Evolutionary conservation across 1,140 invertebrate genomes (phyloP).

Genomic region (Pectinophora gossypiella): DNA sequence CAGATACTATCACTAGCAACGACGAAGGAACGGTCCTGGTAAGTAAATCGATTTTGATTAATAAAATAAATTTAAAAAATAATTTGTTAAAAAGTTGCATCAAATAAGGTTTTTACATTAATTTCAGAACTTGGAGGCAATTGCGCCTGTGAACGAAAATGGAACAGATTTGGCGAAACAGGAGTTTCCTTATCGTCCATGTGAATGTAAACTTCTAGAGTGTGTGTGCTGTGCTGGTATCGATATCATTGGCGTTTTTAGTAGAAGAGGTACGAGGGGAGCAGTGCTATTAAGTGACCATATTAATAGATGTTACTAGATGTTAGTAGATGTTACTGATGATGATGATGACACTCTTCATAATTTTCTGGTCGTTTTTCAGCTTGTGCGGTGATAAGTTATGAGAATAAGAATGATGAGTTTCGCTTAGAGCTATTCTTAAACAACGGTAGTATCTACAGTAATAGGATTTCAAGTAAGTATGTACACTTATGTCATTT

Average conservation of each 20-base stretch:
- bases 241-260: conserved; percentile 76
- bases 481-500: too few relatives aligned
- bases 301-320: too few relatives aligned
- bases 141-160: background rate
- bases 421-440: conserved; percentile 75
- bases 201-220: conserved; percentile 69
- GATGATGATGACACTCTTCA: too few relatives aligned
- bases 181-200: conserved; percentile 41
- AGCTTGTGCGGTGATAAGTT: conserved; percentile 79
- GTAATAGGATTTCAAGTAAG: conserved; percentile 74
- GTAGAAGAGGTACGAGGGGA: conserved; percentile 73
- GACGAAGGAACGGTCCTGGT: too few relatives aligned
- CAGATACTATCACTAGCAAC: too few relatives aligned
- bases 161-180: background rate
- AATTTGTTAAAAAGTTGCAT: too few relatives aligned
- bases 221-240: conserved; percentile 81
- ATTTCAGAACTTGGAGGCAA: too few relatives aligned
- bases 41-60: too few relatives aligned
- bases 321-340: too few relatives aligned
- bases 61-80: too few relatives aligned
- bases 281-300: too few relatives aligned
- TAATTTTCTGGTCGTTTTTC: conserved; percentile 29
- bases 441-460: conserved; percentile 74
- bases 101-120: too few relatives aligned
- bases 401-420: conserved; percentile 74